Evolutionary conservation across 1,140 invertebrate species (phyloP), one percentile per base, ranked within the genome.

Genomic region (Euura saliciscinereae): DNA sequence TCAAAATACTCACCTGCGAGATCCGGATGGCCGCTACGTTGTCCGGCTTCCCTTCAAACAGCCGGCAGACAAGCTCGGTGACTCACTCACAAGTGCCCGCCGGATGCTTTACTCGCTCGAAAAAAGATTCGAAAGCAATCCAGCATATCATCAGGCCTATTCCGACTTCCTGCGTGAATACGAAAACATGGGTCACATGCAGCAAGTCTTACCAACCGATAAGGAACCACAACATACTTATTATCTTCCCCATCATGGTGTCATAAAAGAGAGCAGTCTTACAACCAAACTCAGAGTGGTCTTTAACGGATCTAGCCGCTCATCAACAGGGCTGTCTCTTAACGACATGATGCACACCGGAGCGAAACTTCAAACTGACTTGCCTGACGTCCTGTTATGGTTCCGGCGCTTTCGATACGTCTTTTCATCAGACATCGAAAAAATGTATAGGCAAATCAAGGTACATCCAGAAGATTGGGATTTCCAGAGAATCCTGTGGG

Each of bases 261-360:
- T 84, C 3, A 46, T 81, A 6, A 68, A 78, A 10, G 68, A 79
- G 70, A 69, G 71, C 44, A 79, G 76, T 10, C 42, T 44, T 3
- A 84, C 77, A 0, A 82, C 83, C 0, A 83, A 81, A 73, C 43
- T 81, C 0, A 66, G 84, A 43, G 78, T 84, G 8, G 84, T 85
- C 2, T 86, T 87, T 69, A 82, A 87, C 70, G 84, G 79, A 5
- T 84, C 81, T 0, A 74, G 76, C 2, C 79, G 76, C 71, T 79
- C 84, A 6, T 73, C 76, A 0, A 77, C 74, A 2, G 82, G 80
- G 0, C 65, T 80, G 43, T 84, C 82, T 7, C 75, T 86, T 2
- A 83, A 83, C 73, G 71, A 82, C 13, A 71, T 74, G 11, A 71
- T 79, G 2, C 70, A 74, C 44, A 70, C 70, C 5, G 70, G 71